Conservation (phyloP, 2,113 vertebrate species). For the Vicugna pacos region DNA sequence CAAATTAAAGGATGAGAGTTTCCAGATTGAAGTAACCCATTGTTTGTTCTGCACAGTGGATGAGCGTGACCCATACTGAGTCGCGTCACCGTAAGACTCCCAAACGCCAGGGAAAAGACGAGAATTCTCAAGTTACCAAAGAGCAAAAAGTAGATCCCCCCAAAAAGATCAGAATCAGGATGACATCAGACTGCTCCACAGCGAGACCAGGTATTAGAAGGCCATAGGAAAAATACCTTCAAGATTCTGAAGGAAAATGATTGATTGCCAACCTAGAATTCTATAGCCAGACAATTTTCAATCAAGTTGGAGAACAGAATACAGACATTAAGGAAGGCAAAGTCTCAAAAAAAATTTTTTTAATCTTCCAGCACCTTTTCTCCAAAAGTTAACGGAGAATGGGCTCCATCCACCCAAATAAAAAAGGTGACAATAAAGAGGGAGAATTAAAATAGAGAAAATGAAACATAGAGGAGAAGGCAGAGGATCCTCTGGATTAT, state of each 20-base stretch:
- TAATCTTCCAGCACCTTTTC: not conserved
- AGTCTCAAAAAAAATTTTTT: not conserved
- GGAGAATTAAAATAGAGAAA: not conserved
- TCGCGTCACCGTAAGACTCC: not conserved
- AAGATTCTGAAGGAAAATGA: not conserved
- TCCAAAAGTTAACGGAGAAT: not conserved
- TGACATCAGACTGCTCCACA: not conserved
- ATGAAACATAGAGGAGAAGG: not conserved
- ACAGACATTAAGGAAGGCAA: not conserved
- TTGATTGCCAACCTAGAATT: not conserved
- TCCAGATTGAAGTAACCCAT: not conserved
- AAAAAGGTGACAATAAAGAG: not conserved
- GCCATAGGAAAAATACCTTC: not conserved
- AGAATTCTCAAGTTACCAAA: not conserved
- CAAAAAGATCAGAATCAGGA: not conserved
- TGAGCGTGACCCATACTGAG: not conserved
- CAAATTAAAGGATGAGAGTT: not conserved
- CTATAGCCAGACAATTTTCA: not conserved
- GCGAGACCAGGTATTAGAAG: not conserved
- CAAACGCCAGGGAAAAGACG: not conserved
- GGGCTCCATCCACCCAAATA: not conserved
- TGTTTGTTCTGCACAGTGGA: not conserved
- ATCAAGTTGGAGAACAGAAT: not conserved
- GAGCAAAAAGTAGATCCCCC: not conserved
- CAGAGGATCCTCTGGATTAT: not conserved